Evolutionary conservation across 2,888 invertebrate species (phyloP).

Genomic region (Cryptus viduatorius): DNA sequence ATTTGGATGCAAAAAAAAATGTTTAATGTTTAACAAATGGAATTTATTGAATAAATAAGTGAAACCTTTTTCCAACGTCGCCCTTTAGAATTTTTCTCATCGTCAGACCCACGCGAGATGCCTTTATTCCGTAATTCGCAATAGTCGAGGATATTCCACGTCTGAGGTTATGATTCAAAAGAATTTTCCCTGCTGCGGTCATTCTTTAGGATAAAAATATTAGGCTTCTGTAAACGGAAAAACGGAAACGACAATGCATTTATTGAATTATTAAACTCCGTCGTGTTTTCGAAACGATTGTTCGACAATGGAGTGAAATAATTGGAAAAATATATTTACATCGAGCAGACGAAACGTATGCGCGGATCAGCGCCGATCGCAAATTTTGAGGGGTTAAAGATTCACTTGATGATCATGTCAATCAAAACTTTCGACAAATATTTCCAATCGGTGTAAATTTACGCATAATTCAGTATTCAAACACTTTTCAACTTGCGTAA

Average conservation of each 20-base stretch:
- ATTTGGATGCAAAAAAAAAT: background rate
- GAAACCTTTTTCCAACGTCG: conserved; percentile 72
- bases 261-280: background rate
- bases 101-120: conserved; percentile 55
- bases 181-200: conserved; percentile 34
- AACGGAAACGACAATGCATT: background rate
- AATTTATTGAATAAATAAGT: background rate
- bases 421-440: background rate
- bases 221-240: background rate
- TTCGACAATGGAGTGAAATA: background rate
- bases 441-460: background rate
- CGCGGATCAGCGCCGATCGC: conserved; percentile 1
- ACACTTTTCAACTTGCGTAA: background rate
- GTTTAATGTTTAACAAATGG: background rate
- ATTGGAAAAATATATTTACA: background rate
- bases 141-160: conserved; percentile 47
- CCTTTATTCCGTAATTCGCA: conserved; percentile 8
- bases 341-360: background rate
- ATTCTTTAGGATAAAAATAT: conserved; percentile 10
- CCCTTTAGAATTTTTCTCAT: conserved; percentile 72
- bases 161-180: conserved; percentile 54
- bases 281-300: too few species aligned
- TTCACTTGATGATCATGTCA: background rate
- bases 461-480: background rate
- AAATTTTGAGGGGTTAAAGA: background rate